A percentile compares a stretch with the other conserved stretches of the same genome.
These are phyloP conservation scores for Pterocles orientalis DNA, from an alignment of 2,113 vertebrate species.

Conservation along the genomic window DNA sequence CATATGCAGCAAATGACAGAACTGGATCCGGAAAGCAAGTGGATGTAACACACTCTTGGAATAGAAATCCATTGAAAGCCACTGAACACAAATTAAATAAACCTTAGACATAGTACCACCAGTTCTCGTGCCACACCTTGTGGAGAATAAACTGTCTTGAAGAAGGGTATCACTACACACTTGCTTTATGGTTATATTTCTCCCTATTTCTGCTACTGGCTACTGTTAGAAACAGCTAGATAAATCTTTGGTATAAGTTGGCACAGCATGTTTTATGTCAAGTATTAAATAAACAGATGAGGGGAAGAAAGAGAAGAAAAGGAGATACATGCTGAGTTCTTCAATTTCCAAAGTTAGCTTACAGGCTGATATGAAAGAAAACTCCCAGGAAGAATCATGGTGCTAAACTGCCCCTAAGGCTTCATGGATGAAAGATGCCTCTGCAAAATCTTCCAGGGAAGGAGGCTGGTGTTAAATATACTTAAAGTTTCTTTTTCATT, in stretches of 20 bases:
- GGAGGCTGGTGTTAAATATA: neutral
- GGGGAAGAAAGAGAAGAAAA: neutral
- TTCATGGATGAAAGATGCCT: neutral
- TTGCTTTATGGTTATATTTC: neutral
- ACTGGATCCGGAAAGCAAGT: neutral
- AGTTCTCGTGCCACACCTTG: neutral
- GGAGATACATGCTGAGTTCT: neutral
- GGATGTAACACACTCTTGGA: neutral
- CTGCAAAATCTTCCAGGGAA: neutral
- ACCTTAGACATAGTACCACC: neutral
- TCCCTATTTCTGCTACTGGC: neutral
- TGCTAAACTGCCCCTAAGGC: neutral
- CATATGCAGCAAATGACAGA: neutral
- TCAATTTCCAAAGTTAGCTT: neutral
- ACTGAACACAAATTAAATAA: neutral
- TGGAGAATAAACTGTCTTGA: neutral
- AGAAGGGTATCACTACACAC: neutral
- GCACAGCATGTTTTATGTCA: neutral
- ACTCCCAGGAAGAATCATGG: rapidly evolving
- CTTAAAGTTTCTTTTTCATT: neutral
- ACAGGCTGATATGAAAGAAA: neutral
- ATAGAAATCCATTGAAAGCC: neutral
- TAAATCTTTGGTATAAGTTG: neutral
- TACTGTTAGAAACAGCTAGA: neutral
- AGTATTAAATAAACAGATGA: neutral